phyloP scores from a whole-genome alignment of 2,797 vertebrate species.

The Sebastes kiyomatsui region DNA sequence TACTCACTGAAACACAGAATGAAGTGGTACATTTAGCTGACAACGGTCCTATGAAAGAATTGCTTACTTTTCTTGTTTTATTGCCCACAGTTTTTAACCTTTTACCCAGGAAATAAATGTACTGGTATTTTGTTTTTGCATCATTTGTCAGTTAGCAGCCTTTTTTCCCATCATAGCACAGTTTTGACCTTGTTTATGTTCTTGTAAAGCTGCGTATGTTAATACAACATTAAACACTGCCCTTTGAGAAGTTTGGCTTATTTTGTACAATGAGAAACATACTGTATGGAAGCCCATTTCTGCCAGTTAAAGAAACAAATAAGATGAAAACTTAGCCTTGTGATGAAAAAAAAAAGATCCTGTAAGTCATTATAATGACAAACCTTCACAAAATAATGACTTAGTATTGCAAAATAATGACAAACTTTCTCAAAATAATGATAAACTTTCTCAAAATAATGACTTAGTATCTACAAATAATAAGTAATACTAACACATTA shows the following conservation, averaged over 20 bases:
- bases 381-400: too few relatives aligned
- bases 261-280: background rate
- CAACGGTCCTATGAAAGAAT: background rate
- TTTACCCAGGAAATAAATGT: background rate
- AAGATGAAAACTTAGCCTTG: too few relatives aligned
- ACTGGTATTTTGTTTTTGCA: background rate
- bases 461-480: background rate
- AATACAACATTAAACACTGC: background rate
- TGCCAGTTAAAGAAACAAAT: background rate
- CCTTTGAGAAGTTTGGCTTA: background rate
- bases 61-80: background rate
- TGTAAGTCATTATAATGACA: too few relatives aligned
- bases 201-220: background rate
- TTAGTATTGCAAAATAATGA: too few relatives aligned
- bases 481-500: background rate
- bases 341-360: too few relatives aligned
- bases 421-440: background rate
- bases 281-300: background rate
- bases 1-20: background rate
- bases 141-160: background rate
- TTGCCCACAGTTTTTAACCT: background rate
- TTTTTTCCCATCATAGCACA: background rate
- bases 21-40: background rate
- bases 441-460: background rate
- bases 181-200: background rate